Percentiles rank a stretch among this genome's conserved stretches.
Evolutionary conservation across 92 coral and sea anemone species (phyloP).

Genomic region (Epizoanthus ramosus): DNA sequence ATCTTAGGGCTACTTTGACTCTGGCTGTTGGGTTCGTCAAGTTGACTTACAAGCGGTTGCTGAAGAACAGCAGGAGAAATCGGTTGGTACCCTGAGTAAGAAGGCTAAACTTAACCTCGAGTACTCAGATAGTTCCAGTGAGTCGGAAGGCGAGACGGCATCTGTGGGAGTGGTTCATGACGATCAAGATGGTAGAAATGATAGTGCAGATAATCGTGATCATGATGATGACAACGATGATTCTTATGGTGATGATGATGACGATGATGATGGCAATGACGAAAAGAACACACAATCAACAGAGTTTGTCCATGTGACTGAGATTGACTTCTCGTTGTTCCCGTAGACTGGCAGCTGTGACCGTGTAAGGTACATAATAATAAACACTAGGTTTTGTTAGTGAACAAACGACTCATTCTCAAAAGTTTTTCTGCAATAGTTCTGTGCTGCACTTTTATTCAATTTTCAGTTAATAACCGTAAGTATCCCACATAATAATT

Average conservation of each 20-base stretch:
- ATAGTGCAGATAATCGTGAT: background rate
- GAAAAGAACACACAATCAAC: slow-evolving; percentile 25
- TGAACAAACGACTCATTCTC: too few relatives aligned
- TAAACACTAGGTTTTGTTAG: too few relatives aligned
- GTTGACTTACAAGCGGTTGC: slow-evolving; percentile 39
- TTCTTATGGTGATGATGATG: background rate
- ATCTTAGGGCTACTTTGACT: too few relatives aligned
- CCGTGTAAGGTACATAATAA: too few relatives aligned
- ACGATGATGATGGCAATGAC: background rate
- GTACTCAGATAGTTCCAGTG: slow-evolving; percentile 81
- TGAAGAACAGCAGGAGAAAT: slow-evolving; percentile 4
- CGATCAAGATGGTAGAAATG: background rate
- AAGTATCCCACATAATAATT: too few relatives aligned
- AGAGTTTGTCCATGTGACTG: slow-evolving; percentile 81
- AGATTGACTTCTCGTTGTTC: slow-evolving; percentile 87
- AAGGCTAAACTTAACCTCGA: slow-evolving; percentile 43
- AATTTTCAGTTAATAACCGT: too few relatives aligned
- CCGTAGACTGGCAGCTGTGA: slow-evolving; percentile 53
- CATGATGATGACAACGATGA: background rate
- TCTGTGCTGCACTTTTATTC: too few relatives aligned
- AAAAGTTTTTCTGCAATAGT: too few relatives aligned
- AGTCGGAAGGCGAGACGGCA: slow-evolving; percentile 71
- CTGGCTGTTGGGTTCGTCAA: slow-evolving; percentile 97
- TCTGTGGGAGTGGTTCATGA: background rate
- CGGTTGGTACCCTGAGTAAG: slow-evolving; percentile 24